Evolutionary conservation across 2,888 invertebrate species (phyloP).

Genomic region (Heterodera filipjevi): DNA sequence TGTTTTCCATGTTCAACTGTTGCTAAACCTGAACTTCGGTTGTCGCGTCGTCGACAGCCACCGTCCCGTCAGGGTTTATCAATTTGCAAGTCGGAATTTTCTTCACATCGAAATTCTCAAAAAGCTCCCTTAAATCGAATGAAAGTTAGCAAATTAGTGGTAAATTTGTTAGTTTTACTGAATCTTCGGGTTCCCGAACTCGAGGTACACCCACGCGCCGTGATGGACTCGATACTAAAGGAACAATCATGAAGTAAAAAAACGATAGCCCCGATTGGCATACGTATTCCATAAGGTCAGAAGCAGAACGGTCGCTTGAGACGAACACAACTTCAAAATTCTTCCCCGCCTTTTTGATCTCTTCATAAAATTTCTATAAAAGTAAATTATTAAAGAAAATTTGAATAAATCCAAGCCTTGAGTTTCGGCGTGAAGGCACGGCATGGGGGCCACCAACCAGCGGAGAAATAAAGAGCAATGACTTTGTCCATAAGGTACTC

Average conservation of each 20-base stretch:
- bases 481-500: constrained; percentile 64
- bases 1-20: too few relatives aligned
- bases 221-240: constrained; percentile 55
- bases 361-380: constrained; percentile 59
- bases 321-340: too few relatives aligned
- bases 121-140: constrained; percentile 39
- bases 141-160: constrained; percentile 13
- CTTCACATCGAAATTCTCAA: constrained; percentile 54
- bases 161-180: constrained; percentile 42
- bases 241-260: neutral
- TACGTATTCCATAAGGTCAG: constrained; percentile 53
- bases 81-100: constrained; percentile 68
- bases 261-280: too few relatives aligned
- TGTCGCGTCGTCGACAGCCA: constrained; percentile 67
- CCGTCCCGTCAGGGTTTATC: constrained; percentile 67
- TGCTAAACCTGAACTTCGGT: constrained; percentile 65
- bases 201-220: too few relatives aligned
- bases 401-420: too few relatives aligned
- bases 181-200: too few relatives aligned
- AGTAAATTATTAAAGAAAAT: too few relatives aligned
- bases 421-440: constrained; percentile 62
- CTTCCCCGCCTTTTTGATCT: constrained; percentile 53
- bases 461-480: constrained; percentile 70
- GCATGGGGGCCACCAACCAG: constrained; percentile 69
- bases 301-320: constrained; percentile 54